Evolutionary conservation across 35 echinoderm and acorn worm genomes (phyloP).

Genomic region (Holothuria glaberrima): DNA sequence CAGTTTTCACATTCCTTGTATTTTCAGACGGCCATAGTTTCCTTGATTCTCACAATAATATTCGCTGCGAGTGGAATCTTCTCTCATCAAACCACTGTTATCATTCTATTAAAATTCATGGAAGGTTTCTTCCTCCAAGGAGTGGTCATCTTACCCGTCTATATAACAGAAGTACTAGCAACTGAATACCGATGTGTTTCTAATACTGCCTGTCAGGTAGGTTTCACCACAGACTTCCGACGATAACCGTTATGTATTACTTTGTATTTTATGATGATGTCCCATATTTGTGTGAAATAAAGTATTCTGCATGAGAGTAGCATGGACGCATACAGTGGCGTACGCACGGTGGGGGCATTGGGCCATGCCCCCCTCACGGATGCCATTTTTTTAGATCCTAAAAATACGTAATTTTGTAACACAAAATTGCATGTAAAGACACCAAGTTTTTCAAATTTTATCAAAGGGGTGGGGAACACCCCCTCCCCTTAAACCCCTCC

Average conservation of each 20-base stretch:
- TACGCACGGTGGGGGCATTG: no score
- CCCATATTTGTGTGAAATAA: neutral
- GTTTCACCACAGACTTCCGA: neutral
- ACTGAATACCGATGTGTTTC: conserved; percentile 33
- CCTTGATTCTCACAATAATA: neutral
- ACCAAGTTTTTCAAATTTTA: no score
- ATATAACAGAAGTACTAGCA: conserved; percentile 43
- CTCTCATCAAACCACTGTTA: conserved; percentile 15
- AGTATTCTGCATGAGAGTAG: no score
- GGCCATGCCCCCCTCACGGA: no score
- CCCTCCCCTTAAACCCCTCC: no score
- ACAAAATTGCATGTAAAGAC: no score
- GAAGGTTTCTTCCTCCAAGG: conserved; percentile 51
- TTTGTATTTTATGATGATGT: neutral
- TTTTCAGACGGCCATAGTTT: conserved; percentile 30
- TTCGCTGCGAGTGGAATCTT: conserved; percentile 10
- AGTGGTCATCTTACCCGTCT: conserved; percentile 38
- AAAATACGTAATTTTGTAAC: no score
- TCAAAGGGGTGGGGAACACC: no score
- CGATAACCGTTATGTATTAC: neutral
- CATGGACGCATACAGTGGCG: no score
- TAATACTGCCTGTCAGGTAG: conserved; percentile 37
- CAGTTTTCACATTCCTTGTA: neutral
- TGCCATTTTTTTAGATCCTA: no score
- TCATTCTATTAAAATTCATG: conserved; percentile 23